Conservation (phyloP, 2,113 vertebrate species). For the Erythrocercus mccallii region DNA sequence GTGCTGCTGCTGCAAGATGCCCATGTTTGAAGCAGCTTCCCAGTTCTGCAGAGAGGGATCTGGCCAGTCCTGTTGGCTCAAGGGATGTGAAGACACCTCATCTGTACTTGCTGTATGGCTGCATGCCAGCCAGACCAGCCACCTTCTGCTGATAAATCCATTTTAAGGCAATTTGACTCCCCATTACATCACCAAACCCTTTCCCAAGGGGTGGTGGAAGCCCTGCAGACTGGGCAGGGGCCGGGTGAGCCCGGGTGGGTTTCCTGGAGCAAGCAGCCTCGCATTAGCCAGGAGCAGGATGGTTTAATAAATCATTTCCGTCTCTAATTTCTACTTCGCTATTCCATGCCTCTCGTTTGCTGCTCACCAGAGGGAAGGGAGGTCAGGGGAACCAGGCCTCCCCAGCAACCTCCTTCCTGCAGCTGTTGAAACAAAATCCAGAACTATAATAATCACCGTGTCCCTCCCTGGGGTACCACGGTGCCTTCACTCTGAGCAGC, state of each 20-base stretch:
- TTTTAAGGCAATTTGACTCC: background rate
- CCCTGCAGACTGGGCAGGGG: background rate
- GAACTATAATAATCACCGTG: background rate
- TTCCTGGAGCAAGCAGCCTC: background rate
- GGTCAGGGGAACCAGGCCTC: slow-evolving; percentile 46
- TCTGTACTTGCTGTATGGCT: background rate
- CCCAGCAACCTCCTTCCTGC: slow-evolving; percentile 58
- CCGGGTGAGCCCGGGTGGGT: background rate
- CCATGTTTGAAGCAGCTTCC: background rate
- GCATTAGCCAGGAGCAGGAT: background rate
- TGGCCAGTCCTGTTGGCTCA: background rate
- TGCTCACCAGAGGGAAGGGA: slow-evolving; percentile 32
- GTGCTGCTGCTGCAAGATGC: background rate
- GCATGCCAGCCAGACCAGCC: background rate
- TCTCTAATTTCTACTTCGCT: slow-evolving; percentile 19
- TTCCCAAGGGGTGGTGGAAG: background rate
- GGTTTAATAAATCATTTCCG: slow-evolving; percentile 57
- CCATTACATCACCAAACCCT: background rate
- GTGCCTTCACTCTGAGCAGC: accelerated
- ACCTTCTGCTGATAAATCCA: background rate
- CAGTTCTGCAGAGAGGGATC: background rate
- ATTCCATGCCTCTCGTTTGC: background rate
- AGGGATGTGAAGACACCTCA: background rate
- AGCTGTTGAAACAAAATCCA: slow-evolving; percentile 63
- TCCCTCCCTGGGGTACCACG: background rate